phyloP scores from a whole-genome alignment of 2,888 invertebrate species.

The Heteropelma amictum region DNA sequence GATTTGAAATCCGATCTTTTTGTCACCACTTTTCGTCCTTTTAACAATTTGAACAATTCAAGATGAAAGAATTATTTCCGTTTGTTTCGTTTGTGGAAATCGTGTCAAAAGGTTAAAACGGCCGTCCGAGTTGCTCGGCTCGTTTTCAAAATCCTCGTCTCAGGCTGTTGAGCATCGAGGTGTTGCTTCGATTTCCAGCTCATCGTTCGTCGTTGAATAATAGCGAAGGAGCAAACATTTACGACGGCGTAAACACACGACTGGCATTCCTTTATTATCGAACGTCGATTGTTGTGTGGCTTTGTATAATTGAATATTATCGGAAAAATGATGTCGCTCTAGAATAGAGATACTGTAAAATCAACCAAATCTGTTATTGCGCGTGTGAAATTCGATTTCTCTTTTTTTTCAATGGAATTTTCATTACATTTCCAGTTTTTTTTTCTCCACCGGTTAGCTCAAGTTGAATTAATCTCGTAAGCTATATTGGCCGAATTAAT shows the following conservation, averaged over 20 bases:
- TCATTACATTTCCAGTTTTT: too few species aligned
- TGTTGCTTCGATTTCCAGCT: not conserved
- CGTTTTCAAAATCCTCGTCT: constrained; percentile 31
- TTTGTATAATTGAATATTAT: not conserved
- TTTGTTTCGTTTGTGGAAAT: not conserved
- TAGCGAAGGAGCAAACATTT: constrained; percentile 31
- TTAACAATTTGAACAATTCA: not conserved
- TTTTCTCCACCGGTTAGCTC: too few species aligned
- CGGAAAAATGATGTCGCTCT: not conserved
- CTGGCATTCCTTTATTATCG: not conserved
- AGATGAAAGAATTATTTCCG: not conserved
- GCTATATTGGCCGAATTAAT: too few species aligned
- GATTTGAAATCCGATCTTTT: not conserved
- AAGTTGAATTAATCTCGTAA: too few species aligned
- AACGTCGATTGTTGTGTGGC: constrained; percentile 17
- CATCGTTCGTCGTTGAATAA: constrained; percentile 8
- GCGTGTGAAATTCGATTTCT: too few species aligned
- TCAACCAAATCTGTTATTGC: not conserved
- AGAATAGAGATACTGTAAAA: not conserved
- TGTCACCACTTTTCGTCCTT: not conserved
- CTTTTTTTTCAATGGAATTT: too few species aligned
- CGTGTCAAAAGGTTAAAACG: constrained; percentile 23
- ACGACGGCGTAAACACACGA: constrained; percentile 11
- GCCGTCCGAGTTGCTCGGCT: constrained; percentile 13
- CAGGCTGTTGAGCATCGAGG: constrained; percentile 12